Evolutionary conservation across 2,888 invertebrate species (phyloP), one percentile per base, ranked within the genome.

Genomic region (Napeogenes sylphis): DNA sequence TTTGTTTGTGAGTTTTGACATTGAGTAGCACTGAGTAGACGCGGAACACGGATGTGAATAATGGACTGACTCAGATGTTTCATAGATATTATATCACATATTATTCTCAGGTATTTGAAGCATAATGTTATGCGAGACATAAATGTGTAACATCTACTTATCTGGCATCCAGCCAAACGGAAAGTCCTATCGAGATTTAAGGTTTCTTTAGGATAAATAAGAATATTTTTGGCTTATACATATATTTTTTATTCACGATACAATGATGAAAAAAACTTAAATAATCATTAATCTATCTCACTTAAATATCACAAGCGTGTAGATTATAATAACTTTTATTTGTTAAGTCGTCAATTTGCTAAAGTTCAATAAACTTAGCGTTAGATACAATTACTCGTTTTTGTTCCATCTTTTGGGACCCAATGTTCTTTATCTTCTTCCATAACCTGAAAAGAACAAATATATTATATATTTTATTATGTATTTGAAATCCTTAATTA

Each of bases 31-130:
- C 3, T 47, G 47, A 62, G 56, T 45, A 59, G 58, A 65, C 65
- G 53, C 64, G 63, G 65, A 70, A 70, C 68, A 66, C 59, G 70
- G 70, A 71, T 66, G 65, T 67, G 47, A 61, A 35, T 6, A 21
- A 21, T 21, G 21, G 21, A 63, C 60, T 71, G 78, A 81, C 75
- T 80, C 79, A 71, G 68, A 62, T 58, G 53, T 46, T 56, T 65
- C 56, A 59, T 46, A 51, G 54, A 68, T 59, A 55, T 56, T 58
- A 67, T 56, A 33, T 54, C 59, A 64, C 33, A 63, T 46, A 62
- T 45, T 47, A 53, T 46, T 56, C 53, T 45, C 38, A 58, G 51
- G 54, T 38, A 63, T 60, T 55, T 58, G 46, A 45, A 38, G 21
- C 42, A 55, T 38, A 51, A 56, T 61, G 13, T 42, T 21, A 21